phyloP scores from a whole-genome alignment of 2,113 vertebrate species.

The Cyanistes caeruleus region DNA sequence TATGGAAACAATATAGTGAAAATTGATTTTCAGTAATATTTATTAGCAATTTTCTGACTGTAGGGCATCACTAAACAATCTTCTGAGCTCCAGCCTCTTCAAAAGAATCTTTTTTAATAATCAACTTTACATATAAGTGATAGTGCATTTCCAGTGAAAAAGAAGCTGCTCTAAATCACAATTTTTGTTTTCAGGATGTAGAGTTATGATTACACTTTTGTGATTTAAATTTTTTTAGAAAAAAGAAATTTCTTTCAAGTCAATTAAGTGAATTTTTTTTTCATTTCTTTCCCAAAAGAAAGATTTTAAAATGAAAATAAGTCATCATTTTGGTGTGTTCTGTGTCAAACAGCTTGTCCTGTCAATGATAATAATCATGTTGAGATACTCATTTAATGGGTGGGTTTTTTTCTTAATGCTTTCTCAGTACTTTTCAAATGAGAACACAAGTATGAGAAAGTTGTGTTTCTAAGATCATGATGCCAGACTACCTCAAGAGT shows the following conservation, averaged over 20 bases:
- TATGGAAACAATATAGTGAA: background rate
- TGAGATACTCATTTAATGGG: background rate
- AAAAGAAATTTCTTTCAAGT: background rate
- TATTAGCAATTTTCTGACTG: background rate
- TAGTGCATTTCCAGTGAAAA: background rate
- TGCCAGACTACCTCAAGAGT: background rate
- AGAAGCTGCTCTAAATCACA: background rate
- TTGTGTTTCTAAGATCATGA: background rate
- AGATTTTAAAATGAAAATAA: background rate
- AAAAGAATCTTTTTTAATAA: background rate
- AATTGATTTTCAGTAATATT: background rate
- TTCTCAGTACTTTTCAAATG: background rate
- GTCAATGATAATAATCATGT: background rate
- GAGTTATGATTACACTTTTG: background rate
- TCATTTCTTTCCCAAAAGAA: background rate
- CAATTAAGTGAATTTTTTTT: background rate
- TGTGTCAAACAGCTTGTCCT: background rate
- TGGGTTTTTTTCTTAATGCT: background rate
- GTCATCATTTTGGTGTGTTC: background rate
- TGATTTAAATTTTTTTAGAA: background rate
- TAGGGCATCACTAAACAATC: background rate
- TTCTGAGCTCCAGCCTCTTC: background rate
- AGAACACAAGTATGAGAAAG: background rate
- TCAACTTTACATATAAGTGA: background rate
- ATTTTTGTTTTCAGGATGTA: background rate